phyloP scores from a whole-genome alignment of 2,797 vertebrate genomes.

The Alouatta caraya region DNA sequence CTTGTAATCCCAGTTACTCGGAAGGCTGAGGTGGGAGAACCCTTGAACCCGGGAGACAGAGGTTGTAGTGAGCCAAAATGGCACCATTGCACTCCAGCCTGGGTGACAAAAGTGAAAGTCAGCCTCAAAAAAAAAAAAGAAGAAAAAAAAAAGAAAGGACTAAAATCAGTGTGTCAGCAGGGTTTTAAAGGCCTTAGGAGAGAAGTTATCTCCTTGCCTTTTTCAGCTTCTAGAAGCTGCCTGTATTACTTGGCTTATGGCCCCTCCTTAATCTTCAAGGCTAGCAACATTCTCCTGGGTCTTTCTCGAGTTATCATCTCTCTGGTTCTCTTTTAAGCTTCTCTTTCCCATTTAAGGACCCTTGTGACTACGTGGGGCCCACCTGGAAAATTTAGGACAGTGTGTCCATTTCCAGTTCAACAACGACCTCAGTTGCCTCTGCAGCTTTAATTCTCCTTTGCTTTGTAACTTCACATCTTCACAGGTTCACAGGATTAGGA shows the following conservation, averaged over 20 bases:
- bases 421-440: neutral
- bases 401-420: neutral
- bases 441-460: neutral
- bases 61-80: no score
- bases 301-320: neutral
- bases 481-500: neutral
- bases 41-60: no score
- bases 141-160: neutral
- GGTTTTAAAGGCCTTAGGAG: neutral
- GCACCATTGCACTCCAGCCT: no score
- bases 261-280: neutral
- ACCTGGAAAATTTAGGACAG: neutral
- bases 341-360: neutral
- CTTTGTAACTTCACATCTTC: neutral
- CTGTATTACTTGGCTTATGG: neutral
- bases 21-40: no score
- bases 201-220: neutral
- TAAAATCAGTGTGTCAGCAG: neutral
- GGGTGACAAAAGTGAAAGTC: no score
- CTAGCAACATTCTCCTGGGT: neutral
- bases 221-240: neutral
- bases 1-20: no score
- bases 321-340: neutral
- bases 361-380: neutral
- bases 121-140: no score